These are phyloP conservation scores for Dermatemys mawii DNA, from an alignment of 2,113 vertebrate species.

Conservation along the genomic window DNA sequence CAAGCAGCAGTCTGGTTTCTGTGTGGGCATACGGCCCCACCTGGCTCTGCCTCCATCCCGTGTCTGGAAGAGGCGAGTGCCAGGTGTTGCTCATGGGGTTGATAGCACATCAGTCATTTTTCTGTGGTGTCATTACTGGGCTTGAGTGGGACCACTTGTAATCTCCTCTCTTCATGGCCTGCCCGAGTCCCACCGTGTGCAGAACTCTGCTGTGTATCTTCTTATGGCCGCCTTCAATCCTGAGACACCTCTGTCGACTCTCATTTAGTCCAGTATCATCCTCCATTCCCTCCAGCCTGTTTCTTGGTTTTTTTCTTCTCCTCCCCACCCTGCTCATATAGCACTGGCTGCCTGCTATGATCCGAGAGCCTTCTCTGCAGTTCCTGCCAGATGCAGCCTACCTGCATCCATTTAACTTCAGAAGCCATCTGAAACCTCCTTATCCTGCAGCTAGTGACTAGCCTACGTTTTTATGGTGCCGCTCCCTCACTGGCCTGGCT, in stretches of 20 bases:
- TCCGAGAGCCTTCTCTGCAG: not conserved
- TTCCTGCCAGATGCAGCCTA: not conserved
- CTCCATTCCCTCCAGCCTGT: not conserved
- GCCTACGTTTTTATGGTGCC: not conserved
- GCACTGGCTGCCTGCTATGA: not conserved
- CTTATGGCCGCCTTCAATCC: not conserved
- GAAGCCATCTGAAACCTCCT: not conserved
- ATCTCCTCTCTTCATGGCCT: not conserved
- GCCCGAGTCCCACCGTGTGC: not conserved
- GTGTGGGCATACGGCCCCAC: rapidly evolving
- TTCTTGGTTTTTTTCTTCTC: not conserved
- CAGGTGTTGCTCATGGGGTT: not conserved
- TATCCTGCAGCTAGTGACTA: not conserved
- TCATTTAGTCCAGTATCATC: not conserved
- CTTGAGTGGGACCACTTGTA: not conserved
- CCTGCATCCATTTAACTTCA: not conserved
- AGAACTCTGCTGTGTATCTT: not conserved
- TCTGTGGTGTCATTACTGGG: not conserved
- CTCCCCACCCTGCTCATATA: not conserved
- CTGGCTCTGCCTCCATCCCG: not conserved
- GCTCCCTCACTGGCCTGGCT: not conserved
- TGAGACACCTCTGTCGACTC: not conserved
- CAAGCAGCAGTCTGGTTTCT: rapidly evolving
- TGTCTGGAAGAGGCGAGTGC: not conserved
- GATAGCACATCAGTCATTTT: not conserved